Evolutionary conservation across 2,113 vertebrate genomes (phyloP).

Genomic region (Pangasianodon hypophthalmus): DNA sequence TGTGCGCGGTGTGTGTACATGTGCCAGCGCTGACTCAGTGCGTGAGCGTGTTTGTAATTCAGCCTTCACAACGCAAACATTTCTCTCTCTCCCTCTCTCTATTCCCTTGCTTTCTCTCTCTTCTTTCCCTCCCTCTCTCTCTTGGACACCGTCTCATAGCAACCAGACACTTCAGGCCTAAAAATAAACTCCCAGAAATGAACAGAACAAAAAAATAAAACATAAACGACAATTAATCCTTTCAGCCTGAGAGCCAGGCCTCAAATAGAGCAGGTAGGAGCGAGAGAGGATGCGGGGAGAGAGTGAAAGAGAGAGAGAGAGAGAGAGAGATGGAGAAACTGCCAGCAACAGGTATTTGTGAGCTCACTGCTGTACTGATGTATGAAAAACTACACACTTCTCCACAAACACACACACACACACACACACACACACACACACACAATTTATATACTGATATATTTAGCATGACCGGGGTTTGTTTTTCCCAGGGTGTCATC

Average conservation of each 20-base stretch:
- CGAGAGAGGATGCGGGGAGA: conserved; percentile 27
- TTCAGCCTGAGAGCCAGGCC: conserved; percentile 70
- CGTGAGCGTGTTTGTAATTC: conserved; percentile 77
- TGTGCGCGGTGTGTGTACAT: conserved; percentile 49
- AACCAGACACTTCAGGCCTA: conserved; percentile 81
- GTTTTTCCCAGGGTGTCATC: not conserved
- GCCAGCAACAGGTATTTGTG: conserved; percentile 77
- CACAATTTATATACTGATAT: not conserved
- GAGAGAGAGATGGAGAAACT: conserved; percentile 42
- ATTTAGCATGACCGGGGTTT: too few species aligned
- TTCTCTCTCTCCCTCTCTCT: conserved; percentile 63
- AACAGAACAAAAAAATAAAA: conserved; percentile 79
- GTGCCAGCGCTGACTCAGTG: conserved; percentile 79
- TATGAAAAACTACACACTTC: not conserved
- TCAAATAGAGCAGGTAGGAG: conserved; percentile 71
- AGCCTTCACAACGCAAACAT: conserved; percentile 80
- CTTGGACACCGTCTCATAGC: conserved; percentile 75
- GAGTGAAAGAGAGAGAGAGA: conserved; percentile 29
- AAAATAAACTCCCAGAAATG: conserved; percentile 78
- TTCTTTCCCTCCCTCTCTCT: conserved; percentile 54
- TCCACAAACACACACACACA: conserved; percentile 20
- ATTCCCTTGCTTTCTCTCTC: conserved; percentile 61
- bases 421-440: conserved; percentile 22
- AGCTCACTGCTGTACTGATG: conserved; percentile 44
- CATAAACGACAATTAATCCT: conserved; percentile 79